Evolutionary conservation across 2,888 invertebrate genomes (phyloP).

Genomic region (Malacosoma neustria): DNA sequence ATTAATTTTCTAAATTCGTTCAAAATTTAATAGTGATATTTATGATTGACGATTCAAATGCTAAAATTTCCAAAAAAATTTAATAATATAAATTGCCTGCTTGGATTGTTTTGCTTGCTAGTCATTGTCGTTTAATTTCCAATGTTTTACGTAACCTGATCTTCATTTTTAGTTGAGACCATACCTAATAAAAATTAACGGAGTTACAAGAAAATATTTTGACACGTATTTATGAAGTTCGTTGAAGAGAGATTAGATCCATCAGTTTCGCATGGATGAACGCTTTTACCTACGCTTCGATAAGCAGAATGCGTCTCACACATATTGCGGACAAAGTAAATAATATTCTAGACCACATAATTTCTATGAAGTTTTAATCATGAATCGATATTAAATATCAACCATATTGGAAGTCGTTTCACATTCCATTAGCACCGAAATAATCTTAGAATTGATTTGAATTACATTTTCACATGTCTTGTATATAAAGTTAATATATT

Average conservation of each 20-base stretch:
- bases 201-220: neutral
- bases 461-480: too few relatives aligned
- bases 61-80: too few relatives aligned
- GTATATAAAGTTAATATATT: too few relatives aligned
- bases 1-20: too few relatives aligned
- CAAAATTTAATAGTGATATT: too few relatives aligned
- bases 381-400: neutral
- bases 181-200: too few relatives aligned
- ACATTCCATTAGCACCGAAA: neutral
- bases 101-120: too few relatives aligned
- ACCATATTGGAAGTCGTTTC: neutral
- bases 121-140: too few relatives aligned
- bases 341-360: neutral
- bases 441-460: neutral
- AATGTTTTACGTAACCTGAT: too few relatives aligned
- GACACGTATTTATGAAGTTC: neutral
- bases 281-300: constrained; percentile 59
- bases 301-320: constrained; percentile 36
- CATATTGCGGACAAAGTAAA: neutral
- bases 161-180: too few relatives aligned
- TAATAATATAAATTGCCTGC: too few relatives aligned
- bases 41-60: too few relatives aligned
- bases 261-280: constrained; percentile 48
- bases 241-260: constrained; percentile 33
- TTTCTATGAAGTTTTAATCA: neutral